Conservation (phyloP, 2,797 vertebrate species). For the Gymnocypris eckloni region DNA sequence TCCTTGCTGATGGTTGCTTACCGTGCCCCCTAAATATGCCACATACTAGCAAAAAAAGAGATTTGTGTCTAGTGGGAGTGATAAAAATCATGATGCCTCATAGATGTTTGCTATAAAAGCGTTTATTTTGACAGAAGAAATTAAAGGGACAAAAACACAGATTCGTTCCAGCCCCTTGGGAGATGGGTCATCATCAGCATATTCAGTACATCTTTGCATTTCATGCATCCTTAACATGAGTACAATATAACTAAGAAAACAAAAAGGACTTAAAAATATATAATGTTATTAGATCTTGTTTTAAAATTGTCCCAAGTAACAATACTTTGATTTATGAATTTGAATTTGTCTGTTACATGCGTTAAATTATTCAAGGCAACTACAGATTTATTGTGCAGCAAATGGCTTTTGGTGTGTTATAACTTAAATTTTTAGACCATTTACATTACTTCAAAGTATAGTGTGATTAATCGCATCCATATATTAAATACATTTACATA, state of each 20-base stretch:
- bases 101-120: constrained; percentile 58
- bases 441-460: no score
- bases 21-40: constrained; percentile 57
- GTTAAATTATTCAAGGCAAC: no score
- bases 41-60: constrained; percentile 54
- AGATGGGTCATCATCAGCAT: constrained; percentile 44
- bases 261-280: no score
- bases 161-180: constrained; percentile 22
- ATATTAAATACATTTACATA: no score
- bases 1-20: constrained; percentile 62
- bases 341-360: background rate
- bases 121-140: constrained; percentile 57
- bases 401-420: background rate
- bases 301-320: background rate
- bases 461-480: no score
- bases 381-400: background rate
- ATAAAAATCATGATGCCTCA: constrained; percentile 55
- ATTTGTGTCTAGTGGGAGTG: constrained; percentile 63
- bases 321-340: background rate
- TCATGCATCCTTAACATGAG: background rate
- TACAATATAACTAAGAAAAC: background rate
- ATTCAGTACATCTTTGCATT: constrained; percentile 26
- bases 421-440: no score
- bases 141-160: constrained; percentile 56
- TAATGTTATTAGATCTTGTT: background rate